Base-by-base conservation (phyloP, 1,140 invertebrate species). In the Drosophila willistoni region DNA sequence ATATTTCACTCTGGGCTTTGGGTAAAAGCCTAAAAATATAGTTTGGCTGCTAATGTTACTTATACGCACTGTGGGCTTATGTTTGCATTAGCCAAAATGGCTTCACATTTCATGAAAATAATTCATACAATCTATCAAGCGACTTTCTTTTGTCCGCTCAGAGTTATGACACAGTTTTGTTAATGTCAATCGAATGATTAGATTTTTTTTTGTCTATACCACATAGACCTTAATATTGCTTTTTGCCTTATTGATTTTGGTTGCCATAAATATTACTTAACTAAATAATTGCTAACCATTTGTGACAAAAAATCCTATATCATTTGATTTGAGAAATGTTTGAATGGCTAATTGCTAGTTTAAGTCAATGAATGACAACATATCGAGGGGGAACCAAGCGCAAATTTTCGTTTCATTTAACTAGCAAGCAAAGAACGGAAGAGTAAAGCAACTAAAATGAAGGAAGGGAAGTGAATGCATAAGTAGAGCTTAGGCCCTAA, bases 401-500 rank as follows among this genome's bases (percentile, higher is more conserved):
- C 0, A 19, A 19, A 10, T 12, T 22, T 51, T n/a, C 44, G 19
- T 9, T 17, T 17, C 42, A 19, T 22, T 22, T 57, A 14, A 7
- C 29, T 14, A 19, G 17, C 66, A 51, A 33, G 29, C 29, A 29
- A 29, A 29, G 5, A 29, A 29, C 34, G 13, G 29, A n/a, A 55
- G 10, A 59, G 3, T 17, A 13, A 14, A 9, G 39, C n/a, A 44
- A 14, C 22, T 36, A 59, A 36, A 34, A 5, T 42, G 68, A 65
- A 42, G 65, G 60, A 47, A n/a, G 39, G 13, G 42, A 42, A 57
- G 62, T 44, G 34, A n/a, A 36, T 17, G 34, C 44, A 47, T 57
- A 73, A 64, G 72, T 65, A 63, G 66, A 62, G 79, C 71, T 77
- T 76, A 86, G 66, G 67, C 57, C 62, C 59, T 83, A 86, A 86